These are phyloP conservation scores for Daktulosphaira vitifoliae DNA, from an alignment of 1,140 invertebrate genomes.

Conservation along the genomic window DNA sequence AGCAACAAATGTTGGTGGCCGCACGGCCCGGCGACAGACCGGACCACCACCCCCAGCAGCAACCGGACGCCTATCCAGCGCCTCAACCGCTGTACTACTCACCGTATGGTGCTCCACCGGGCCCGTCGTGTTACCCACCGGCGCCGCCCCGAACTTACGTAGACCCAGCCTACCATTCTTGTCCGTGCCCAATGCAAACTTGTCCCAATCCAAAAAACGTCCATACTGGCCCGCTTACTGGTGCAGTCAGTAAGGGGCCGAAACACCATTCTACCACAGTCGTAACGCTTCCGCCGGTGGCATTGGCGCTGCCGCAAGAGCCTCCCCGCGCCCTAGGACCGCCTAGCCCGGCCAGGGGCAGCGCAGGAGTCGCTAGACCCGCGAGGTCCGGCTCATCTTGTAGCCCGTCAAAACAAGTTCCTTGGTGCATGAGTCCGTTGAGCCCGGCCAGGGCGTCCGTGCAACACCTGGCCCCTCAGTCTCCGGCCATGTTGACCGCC, in stretches of 20 bases:
- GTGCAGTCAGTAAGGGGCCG: slow-evolving; percentile 61
- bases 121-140: slow-evolving; percentile 43
- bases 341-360: slow-evolving; percentile 58
- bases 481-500: slow-evolving; percentile 39
- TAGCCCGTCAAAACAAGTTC: slow-evolving; percentile 54
- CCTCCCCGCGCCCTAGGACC: slow-evolving; percentile 53
- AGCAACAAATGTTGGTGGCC: slow-evolving; percentile 39
- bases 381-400: slow-evolving; percentile 48
- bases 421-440: slow-evolving; percentile 54
- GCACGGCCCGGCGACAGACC: slow-evolving; percentile 40
- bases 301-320: slow-evolving; percentile 54
- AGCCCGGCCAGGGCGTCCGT: slow-evolving; percentile 57
- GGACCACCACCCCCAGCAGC: slow-evolving; percentile 43
- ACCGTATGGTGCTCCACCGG: slow-evolving; percentile 45
- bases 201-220: slow-evolving; percentile 97
- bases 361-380: slow-evolving; percentile 50
- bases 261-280: slow-evolving; percentile 40
- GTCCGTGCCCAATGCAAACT: slow-evolving; percentile 77
- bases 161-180: slow-evolving; percentile 53
- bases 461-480: slow-evolving; percentile 43
- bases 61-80: slow-evolving; percentile 41
- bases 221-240: slow-evolving; percentile 92
- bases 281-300: slow-evolving; percentile 48
- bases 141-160: slow-evolving; percentile 43
- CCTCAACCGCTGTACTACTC: slow-evolving; percentile 56